Evolutionary conservation across 2,888 invertebrate genomes (phyloP).

Genomic region (Epistrophe grossulariae): DNA sequence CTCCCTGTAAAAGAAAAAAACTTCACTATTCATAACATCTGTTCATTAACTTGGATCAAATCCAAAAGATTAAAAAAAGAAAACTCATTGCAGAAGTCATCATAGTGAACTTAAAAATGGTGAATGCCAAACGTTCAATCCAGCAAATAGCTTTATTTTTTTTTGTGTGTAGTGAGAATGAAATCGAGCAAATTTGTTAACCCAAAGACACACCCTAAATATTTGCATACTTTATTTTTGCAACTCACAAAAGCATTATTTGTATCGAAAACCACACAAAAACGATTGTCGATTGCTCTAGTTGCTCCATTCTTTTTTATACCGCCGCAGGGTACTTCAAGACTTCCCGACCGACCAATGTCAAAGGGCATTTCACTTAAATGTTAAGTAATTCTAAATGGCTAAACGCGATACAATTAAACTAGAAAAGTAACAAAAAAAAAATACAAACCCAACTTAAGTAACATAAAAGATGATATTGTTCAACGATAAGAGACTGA

Average conservation of each 20-base stretch:
- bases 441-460: slow-evolving; percentile 1
- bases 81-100: slow-evolving; percentile 38
- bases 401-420: slow-evolving; percentile 24
- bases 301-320: slow-evolving; percentile 30
- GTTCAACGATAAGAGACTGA: slow-evolving; percentile 28
- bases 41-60: slow-evolving; percentile 35
- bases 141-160: not conserved
- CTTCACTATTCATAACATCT: slow-evolving; percentile 31
- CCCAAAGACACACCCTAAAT: slow-evolving; percentile 45
- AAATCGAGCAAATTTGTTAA: slow-evolving; percentile 31
- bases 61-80: slow-evolving; percentile 38
- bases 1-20: slow-evolving; percentile 10
- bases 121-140: slow-evolving; percentile 55
- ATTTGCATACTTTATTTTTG: slow-evolving; percentile 48
- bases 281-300: slow-evolving; percentile 45
- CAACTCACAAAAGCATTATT: slow-evolving; percentile 38
- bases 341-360: slow-evolving; percentile 46
- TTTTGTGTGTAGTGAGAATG: slow-evolving; percentile 1
- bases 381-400: slow-evolving; percentile 51
- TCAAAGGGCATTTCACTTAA: slow-evolving; percentile 67
- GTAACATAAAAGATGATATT: slow-evolving; percentile 21
- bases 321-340: slow-evolving; percentile 7
- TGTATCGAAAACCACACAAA: slow-evolving; percentile 27
- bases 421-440: slow-evolving; percentile 12
- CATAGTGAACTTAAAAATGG: slow-evolving; percentile 8